Evolutionary conservation across 2,113 vertebrate genomes (phyloP).

Genomic region (Circaetus gallicus): DNA sequence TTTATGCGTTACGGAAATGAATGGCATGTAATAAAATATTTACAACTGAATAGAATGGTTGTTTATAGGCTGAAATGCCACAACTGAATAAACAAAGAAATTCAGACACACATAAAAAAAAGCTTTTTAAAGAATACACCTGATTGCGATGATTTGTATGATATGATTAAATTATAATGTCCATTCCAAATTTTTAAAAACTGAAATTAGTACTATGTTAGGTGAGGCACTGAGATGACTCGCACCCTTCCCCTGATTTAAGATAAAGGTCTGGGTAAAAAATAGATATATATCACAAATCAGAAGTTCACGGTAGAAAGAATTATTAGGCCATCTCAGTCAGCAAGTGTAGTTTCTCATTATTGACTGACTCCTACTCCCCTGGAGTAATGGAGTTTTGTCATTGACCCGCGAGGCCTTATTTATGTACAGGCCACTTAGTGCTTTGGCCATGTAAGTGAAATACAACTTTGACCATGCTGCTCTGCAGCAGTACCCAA

Average conservation of each 20-base stretch:
- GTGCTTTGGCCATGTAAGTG: not conserved
- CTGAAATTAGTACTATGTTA: not conserved
- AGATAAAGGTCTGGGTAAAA: not conserved
- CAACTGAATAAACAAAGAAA: not conserved
- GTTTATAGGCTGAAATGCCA: not conserved
- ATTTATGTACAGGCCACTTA: not conserved
- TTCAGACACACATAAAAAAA: not conserved
- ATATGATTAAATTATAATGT: not conserved
- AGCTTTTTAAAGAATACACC: not conserved
- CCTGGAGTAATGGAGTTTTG: not conserved
- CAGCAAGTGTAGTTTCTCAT: conserved; percentile 2
- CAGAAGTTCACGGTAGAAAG: not conserved
- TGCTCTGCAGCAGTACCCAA: not conserved
- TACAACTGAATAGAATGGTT: not conserved
- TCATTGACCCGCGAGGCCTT: not conserved
- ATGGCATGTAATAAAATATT: not conserved
- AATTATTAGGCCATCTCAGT: not conserved
- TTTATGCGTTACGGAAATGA: not conserved
- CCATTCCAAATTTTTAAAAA: not conserved
- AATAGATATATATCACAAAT: not conserved
- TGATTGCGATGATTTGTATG: not conserved
- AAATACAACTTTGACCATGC: not conserved
- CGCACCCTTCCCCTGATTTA: not conserved
- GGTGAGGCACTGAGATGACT: not conserved
- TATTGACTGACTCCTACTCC: conserved; percentile 9